phyloP scores from a whole-genome alignment of 2,113 vertebrate genomes.

The Todiramphus chloris region DNA sequence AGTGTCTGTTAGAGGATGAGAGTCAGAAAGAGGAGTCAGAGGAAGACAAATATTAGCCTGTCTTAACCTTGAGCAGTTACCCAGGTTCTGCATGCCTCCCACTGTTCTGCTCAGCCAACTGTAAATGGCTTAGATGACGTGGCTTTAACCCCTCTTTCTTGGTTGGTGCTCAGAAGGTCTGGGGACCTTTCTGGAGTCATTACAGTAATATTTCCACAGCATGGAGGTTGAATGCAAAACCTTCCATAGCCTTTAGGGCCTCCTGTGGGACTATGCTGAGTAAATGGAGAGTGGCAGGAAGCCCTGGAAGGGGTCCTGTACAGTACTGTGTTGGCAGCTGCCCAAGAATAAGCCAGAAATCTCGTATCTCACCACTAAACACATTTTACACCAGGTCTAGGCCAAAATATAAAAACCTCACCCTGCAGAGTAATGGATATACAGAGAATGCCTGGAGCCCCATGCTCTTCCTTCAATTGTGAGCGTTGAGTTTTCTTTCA shows the following conservation, averaged over 20 bases:
- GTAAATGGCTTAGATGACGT: rapidly evolving
- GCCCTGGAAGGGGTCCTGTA: background rate
- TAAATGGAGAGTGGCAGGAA: background rate
- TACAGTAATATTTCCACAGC: background rate
- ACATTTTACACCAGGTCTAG: background rate
- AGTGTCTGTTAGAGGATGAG: background rate
- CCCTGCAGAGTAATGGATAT: background rate
- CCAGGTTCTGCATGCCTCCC: background rate
- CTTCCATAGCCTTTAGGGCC: background rate
- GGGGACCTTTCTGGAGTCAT: background rate
- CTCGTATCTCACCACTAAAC: background rate
- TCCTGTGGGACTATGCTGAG: background rate
- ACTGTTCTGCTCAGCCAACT: background rate
- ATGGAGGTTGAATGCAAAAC: rapidly evolving
- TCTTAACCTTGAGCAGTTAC: background rate
- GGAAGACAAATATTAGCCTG: background rate
- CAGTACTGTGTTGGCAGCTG: background rate
- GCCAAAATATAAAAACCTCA: background rate
- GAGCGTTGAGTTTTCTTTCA: background rate
- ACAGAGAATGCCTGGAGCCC: background rate
- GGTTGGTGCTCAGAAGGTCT: background rate
- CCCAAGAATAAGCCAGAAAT: background rate
- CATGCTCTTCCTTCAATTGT: conserved; percentile 20
- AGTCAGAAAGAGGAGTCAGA: background rate
- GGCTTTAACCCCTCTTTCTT: background rate